Evolutionary conservation across 2,888 invertebrate genomes (phyloP), one percentile per base, ranked within the genome.

Genomic region (Drosophila helvetica): DNA sequence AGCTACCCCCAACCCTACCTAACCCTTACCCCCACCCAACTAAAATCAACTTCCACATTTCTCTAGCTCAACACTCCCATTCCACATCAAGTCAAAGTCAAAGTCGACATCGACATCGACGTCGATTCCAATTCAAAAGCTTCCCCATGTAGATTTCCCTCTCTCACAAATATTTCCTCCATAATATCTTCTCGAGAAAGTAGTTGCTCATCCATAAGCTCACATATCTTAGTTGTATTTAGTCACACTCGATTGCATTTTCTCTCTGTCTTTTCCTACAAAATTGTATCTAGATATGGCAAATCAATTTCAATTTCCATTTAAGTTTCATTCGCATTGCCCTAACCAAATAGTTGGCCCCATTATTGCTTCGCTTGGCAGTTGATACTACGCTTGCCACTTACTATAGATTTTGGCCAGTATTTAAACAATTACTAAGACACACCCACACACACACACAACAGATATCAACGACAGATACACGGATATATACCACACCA

Each of bases 351-450:
- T 55, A 67, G 75, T 78, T 81, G 76, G 79, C 71, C 82, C 50
- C 66, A 51, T 50, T 51, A 66, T 45, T 78, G 81, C 81, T 83
- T 83, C 73, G 82, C 75, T 66, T 79, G 73, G 71, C 65, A 67
- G 57, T 79, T 80, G 48, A 52, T 63, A 53, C 52, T 52, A 38
- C 63, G 61, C 51, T 61, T 63, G 54, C 58, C 64, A 64, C 30
- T 64, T 64, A 22, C 22, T 22, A 22, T 22, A 33, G 45, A 64
- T 51, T 63, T 58, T 42, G 53, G 43, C 68, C 53, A 59, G 56
- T 54, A 52, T 69, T 56, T 63, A 52, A 50, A 43, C 46, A 22
- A 51, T 15, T 38, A 15, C 22, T 51, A 43, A 50, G 18, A 65
- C 50, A 58, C 55, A 10, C 33, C 30, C 30, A 50, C 54, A 63